phyloP scores from a whole-genome alignment of 2,113 vertebrate species.

The Strix uralensis region DNA sequence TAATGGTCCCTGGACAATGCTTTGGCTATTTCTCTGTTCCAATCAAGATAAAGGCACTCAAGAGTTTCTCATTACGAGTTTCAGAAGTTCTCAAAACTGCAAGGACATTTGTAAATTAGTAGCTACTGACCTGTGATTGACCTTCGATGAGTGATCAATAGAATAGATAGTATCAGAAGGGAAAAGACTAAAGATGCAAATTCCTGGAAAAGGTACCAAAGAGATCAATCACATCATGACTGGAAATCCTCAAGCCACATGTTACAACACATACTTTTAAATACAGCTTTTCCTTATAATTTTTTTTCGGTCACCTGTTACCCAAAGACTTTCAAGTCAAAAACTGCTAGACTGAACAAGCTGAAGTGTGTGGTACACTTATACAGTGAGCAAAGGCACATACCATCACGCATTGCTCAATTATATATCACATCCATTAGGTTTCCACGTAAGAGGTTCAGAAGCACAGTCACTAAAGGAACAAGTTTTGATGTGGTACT shows the following conservation, averaged over 20 bases:
- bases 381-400: neutral
- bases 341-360: neutral
- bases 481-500: neutral
- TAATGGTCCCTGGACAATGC: neutral
- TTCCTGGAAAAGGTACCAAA: neutral
- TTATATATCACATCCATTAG: too few species aligned
- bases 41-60: neutral
- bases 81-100: neutral
- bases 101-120: neutral
- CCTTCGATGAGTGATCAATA: neutral
- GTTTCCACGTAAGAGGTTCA: neutral
- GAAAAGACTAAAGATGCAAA: neutral
- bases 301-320: neutral
- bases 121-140: neutral
- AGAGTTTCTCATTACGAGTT: neutral
- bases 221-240: neutral
- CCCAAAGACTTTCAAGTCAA: neutral
- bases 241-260: neutral
- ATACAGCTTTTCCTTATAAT: neutral
- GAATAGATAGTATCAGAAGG: neutral
- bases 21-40: neutral
- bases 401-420: neutral
- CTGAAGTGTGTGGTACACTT: neutral
- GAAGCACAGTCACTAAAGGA: neutral
- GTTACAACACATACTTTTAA: neutral